Evolutionary conservation across 2,797 vertebrate genomes (phyloP).

Genomic region (Hemibagrus guttatus): DNA sequence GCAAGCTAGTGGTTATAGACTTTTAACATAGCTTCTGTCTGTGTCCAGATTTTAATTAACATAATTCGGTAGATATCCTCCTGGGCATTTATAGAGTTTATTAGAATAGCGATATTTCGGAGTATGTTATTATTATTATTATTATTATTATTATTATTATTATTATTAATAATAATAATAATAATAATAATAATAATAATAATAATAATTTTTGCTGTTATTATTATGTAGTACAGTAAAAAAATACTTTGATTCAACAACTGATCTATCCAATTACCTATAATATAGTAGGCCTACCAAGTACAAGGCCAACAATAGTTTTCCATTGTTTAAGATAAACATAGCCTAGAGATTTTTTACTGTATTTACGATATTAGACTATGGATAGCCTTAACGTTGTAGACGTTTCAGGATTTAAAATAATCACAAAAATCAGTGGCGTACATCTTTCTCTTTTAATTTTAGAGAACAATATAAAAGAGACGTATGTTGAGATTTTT

Average conservation of each 20-base stretch:
- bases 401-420: not conserved
- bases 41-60: not conserved
- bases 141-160: constrained; percentile 34
- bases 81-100: not conserved
- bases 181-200: too few relatives aligned
- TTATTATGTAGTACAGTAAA: constrained; percentile 3
- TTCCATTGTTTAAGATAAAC: not conserved
- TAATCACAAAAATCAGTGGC: not conserved
- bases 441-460: not conserved
- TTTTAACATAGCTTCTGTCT: not conserved
- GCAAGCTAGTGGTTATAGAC: not conserved
- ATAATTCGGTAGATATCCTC: not conserved
- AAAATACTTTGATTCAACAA: not conserved
- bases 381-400: not conserved
- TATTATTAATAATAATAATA: too few relatives aligned
- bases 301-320: too few relatives aligned
- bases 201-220: too few relatives aligned
- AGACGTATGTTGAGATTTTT: not conserved
- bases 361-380: not conserved
- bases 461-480: not conserved
- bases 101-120: not conserved
- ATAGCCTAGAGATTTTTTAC: not conserved
- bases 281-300: not conserved
- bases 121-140: not conserved
- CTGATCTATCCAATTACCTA: not conserved